Evolutionary conservation across 1,140 invertebrate species (phyloP).

Genomic region (Drosophila triauraria): DNA sequence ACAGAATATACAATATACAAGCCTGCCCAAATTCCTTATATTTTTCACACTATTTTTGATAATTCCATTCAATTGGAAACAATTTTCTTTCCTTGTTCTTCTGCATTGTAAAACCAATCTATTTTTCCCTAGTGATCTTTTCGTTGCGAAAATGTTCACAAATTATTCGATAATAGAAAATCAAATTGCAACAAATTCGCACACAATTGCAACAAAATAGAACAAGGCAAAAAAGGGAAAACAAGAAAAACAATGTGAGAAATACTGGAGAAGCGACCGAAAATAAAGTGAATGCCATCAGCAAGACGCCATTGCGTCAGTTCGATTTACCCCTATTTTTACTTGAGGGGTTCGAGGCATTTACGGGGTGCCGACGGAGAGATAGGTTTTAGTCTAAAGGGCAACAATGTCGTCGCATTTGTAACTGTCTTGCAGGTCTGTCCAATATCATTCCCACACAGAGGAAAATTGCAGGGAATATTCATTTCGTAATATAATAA

Average conservation of each 20-base stretch:
- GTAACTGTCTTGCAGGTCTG: conserved; percentile 77
- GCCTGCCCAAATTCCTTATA: no score
- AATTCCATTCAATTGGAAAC: no score
- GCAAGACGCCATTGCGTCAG: conserved; percentile 66
- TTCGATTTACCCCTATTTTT: conserved; percentile 62
- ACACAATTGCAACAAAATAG: conserved; percentile 79
- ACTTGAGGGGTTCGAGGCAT: conserved; percentile 33
- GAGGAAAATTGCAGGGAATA: not conserved
- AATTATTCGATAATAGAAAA: conserved; percentile 81
- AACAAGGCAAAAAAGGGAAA: conserved; percentile 14
- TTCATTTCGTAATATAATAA: no score
- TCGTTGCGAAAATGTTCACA: conserved; percentile 51
- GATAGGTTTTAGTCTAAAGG: conserved; percentile 40
- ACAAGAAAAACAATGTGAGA: conserved; percentile 41
- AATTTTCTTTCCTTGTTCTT: no score
- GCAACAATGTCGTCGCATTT: conserved; percentile 82
- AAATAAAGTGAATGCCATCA: conserved; percentile 78
- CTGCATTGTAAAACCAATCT: conserved; percentile 15
- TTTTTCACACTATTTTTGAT: no score
- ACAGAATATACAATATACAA: no score
- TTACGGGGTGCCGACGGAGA: not conserved
- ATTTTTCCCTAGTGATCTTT: conserved; percentile 18
- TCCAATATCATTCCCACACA: conserved; percentile 18
- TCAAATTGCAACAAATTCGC: conserved; percentile 81
- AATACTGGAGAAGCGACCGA: conserved; percentile 26